Conservation (phyloP, 2,888 invertebrate species). For the Cryptus viduatorius region DNA sequence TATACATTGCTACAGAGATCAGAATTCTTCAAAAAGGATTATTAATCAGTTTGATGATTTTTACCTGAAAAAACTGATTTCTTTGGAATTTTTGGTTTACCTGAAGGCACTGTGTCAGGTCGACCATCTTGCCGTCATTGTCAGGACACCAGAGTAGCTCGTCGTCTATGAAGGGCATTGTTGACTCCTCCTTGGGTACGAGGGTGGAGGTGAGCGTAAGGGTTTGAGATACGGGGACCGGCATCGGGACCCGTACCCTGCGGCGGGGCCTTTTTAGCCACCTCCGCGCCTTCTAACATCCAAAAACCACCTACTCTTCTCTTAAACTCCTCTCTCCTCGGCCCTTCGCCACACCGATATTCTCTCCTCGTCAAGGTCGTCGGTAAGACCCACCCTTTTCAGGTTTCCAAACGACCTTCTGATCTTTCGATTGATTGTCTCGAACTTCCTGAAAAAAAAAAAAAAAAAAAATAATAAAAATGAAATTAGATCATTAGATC, state of each 20-base stretch:
- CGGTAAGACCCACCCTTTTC: neutral
- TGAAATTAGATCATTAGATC: neutral
- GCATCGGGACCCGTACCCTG: slow-evolving; percentile 84
- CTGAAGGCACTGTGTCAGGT: slow-evolving; percentile 95
- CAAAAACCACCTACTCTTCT: slow-evolving; percentile 80
- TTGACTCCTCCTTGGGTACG: slow-evolving; percentile 85
- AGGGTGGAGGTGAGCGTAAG: slow-evolving; percentile 84
- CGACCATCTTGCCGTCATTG: slow-evolving; percentile 97
- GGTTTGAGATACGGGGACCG: slow-evolving; percentile 85
- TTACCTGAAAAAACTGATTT: no score
- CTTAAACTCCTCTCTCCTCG: slow-evolving; percentile 59
- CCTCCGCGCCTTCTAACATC: slow-evolving; percentile 84
- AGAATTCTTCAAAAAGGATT: no score
- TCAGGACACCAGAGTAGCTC: slow-evolving; percentile 97
- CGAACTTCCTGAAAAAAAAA: slow-evolving; percentile 49
- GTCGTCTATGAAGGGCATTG: slow-evolving; percentile 98
- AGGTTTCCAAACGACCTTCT: slow-evolving; percentile 5
- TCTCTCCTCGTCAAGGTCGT: slow-evolving; percentile 4
- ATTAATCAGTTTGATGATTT: no score
- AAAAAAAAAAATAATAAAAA: neutral
- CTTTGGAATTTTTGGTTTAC: slow-evolving; percentile 83
- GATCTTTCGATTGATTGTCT: neutral
- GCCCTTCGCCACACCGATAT: slow-evolving; percentile 60
- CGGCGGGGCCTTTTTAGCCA: slow-evolving; percentile 85
- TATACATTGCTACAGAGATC: no score